Evolutionary conservation across 1,140 invertebrate species (phyloP), one percentile per base, ranked within the genome.

Genomic region (Metopolophium dirhodum): DNA sequence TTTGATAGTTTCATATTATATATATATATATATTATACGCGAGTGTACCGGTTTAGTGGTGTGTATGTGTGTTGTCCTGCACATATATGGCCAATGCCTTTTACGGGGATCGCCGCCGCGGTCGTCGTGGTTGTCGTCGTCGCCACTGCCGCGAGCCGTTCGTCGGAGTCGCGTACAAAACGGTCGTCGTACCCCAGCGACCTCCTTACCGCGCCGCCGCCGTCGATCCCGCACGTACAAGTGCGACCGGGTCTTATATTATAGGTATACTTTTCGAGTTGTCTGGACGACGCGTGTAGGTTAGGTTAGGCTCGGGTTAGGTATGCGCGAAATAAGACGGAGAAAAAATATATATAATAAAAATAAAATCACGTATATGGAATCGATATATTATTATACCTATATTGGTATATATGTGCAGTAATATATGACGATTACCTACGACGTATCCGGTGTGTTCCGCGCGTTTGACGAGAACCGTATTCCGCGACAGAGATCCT

Each of bases 11-110:
- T 89, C 87, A 35, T 54, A 54, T 89, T 51, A 88, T 87, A 41
- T 41, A 41, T 41, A 41, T 41, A 82, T 37, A 30, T 45, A 61
- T 68, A 57, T 90, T 57, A n/a, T 77, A 61, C 47, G 54, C n/a
- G 77, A 20, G 8, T 37, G 49, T 83, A 93, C 91, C 91, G 91
- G 91, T 93, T 93, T 93, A 11, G 41, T 11, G 41, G 35, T 30
- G 30, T 4, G 14, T 4, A 18, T 18, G 49, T 18, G 23, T 82
- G 54, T 93, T 92, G 91, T 35, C 49, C 35, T 51, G 68, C 20
- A 85, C 91, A 61, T 93, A 93, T 93, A 93, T 54, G 91, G 91
- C 91, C 91, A 93, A 93, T 93, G 11, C 91, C 91, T 93, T 93
- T 93, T 93, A 93, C 91, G 91, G 91, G 90, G 82, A n/a, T 83